These are phyloP conservation scores for Tigriopus japonicus DNA, from an alignment of 1,140 invertebrate species.

Conservation along the genomic window DNA sequence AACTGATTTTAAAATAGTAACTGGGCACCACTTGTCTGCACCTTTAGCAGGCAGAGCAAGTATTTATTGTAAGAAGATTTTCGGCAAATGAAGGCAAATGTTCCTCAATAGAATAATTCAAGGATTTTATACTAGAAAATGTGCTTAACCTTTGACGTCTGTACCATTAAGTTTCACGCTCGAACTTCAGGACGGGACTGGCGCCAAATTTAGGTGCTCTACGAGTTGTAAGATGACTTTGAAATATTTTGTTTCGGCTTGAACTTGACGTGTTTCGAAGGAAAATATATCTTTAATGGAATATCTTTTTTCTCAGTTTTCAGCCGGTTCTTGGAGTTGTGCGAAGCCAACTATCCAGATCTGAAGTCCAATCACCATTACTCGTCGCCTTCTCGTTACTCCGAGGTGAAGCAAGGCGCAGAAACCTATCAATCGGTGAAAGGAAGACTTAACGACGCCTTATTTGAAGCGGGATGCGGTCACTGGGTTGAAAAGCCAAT, in stretches of 20 bases:
- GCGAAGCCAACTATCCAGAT: neutral
- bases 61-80: neutral
- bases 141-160: no score
- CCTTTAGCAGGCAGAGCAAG: slow-evolving; percentile 12
- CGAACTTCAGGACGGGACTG: no score
- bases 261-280: no score
- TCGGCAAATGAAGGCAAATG: slow-evolving; percentile 17
- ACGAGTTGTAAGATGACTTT: no score
- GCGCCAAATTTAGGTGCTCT: no score
- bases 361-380: neutral
- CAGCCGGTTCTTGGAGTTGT: neutral
- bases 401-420: slow-evolving; percentile 4
- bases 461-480: slow-evolving; percentile 55
- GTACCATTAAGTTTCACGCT: no score
- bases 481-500: slow-evolving; percentile 72
- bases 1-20: no score
- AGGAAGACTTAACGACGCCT: slow-evolving; percentile 47
- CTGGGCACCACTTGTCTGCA: slow-evolving; percentile 27
- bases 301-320: slow-evolving; percentile 13
- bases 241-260: no score
- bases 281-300: no score
- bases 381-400: neutral
- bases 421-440: slow-evolving; percentile 45
- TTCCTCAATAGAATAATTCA: slow-evolving; percentile 9
- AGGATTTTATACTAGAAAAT: no score